Conservation (phyloP, 2,113 vertebrate genomes). For the Periophthalmodon schlosseri region DNA sequence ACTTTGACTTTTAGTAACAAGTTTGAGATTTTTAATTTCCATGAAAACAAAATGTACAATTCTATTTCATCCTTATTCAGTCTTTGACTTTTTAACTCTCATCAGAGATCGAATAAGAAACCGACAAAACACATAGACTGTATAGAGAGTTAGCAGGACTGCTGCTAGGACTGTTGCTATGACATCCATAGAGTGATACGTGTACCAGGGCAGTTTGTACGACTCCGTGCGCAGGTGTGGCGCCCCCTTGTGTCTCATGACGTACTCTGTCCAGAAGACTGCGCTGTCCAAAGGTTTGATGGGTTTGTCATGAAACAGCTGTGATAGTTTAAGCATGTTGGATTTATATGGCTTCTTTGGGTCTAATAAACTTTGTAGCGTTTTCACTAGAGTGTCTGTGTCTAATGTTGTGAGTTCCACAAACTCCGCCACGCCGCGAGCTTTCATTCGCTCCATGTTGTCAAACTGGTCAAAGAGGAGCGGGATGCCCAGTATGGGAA, state of each 20-base stretch:
- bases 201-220: conserved; percentile 57
- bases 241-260: conserved; percentile 69
- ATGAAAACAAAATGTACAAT: not conserved
- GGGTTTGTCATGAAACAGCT: conserved; percentile 61
- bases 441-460: conserved; percentile 61
- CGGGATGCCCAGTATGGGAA: conserved; percentile 68
- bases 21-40: not conserved
- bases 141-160: conserved; percentile 29
- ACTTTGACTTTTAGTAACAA: not conserved
- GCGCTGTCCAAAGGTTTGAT: conserved; percentile 62
- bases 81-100: conserved; percentile 29
- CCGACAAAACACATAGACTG: conserved; percentile 27
- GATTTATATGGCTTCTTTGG: conserved; percentile 55
- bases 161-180: conserved; percentile 26
- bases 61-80: conserved; percentile 26
- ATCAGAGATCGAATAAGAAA: conserved; percentile 17
- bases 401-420: conserved; percentile 53
- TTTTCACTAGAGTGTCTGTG: conserved; percentile 46
- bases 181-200: conserved; percentile 57
- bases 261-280: conserved; percentile 70
- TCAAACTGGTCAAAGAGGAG: conserved; percentile 70
- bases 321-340: conserved; percentile 70
- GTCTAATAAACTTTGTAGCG: conserved; percentile 56
- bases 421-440: conserved; percentile 45
- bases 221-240: conserved; percentile 62